Base-by-base conservation (phyloP, 1,140 invertebrate genomes). In the Apis cerana region DNA sequence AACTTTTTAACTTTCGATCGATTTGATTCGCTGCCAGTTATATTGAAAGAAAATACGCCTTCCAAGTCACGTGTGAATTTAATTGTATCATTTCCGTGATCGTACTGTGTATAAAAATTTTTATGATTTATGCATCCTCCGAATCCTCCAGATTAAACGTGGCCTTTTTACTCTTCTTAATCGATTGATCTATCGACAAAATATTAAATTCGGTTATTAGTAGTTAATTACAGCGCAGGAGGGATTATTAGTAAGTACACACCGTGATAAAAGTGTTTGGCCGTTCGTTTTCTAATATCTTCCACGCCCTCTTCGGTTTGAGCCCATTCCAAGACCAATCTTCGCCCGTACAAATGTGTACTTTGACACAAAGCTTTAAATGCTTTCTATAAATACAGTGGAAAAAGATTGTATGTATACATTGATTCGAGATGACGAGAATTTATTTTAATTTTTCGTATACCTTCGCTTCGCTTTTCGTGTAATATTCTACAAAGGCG, bases 271-370 rank as follows among this genome's bases (percentile, higher is more conserved):
- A 96, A 98, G 85, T 96, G 95, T 90, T 97, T 95, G 0, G 97
- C 97, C 0, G 98, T 98, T 88, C 97, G 96, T 94, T 97, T 97
- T 80, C 98, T 95, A n/a, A 99, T 94, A 83, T 96, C 95, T 23
- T 97, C 96, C 8, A 99, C 94, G 85, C 96, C 95, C 89, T 98
- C 97, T 58, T 96, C 96, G n/a, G 96, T 95, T 61, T 97, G 95
- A 0, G 99, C 99, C 99, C 99, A 99, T 95, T 99, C 99, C 27
- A 99, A 94, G 0, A 99, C 98, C 84, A 99, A 94, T 62, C 99
- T 95, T 88, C 99, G 95, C 8, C 99, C 99, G 92, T 99, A 99
- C 92, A 99, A 97, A 96, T 99, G 99, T 84, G 99, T 99, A 89
- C 98, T 99, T 92, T 98, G 97, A 88, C 97, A 97, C 0, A 99